phyloP scores from a whole-genome alignment of 2,888 invertebrate species.

The Axea sp. region DNA sequence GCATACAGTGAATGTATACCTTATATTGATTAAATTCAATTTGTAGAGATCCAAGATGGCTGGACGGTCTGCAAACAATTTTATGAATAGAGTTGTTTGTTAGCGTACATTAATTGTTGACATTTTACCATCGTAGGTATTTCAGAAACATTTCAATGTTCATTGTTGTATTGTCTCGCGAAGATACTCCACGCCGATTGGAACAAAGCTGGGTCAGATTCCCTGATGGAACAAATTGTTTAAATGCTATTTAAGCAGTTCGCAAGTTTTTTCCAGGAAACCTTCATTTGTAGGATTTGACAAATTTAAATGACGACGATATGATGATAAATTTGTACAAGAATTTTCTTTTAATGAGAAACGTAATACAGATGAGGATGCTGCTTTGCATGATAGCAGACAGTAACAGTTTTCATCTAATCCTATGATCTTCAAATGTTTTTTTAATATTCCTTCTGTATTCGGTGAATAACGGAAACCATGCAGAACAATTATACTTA shows the following conservation, averaged over 20 bases:
- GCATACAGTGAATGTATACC: too few species aligned
- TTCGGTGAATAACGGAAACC: too few species aligned
- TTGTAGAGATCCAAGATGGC: constrained; percentile 1
- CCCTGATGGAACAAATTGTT: constrained; percentile 13
- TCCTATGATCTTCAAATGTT: too few species aligned
- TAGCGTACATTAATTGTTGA: constrained; percentile 26
- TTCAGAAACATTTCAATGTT: constrained; percentile 33
- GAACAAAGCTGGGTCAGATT: constrained; percentile 23
- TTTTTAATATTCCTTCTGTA: too few species aligned
- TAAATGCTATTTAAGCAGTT: constrained; percentile 11
- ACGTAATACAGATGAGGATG: too few species aligned
- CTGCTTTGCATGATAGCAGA: too few species aligned
- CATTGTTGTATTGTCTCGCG: constrained; percentile 27
- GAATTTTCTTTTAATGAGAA: too few species aligned
- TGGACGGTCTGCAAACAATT: constrained; percentile 27
- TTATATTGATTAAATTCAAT: not conserved
- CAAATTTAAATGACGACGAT: too few species aligned
- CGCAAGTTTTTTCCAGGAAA: too few species aligned
- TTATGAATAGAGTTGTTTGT: constrained; percentile 17
- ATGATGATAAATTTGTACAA: too few species aligned
- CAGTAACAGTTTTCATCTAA: too few species aligned
- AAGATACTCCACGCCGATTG: constrained; percentile 13
- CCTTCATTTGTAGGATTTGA: too few species aligned
- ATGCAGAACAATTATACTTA: constrained; percentile 22
- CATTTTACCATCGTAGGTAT: constrained; percentile 19